A percentile compares a stretch with the other conserved stretches of the same genome.
Evolutionary conservation across 2,797 vertebrate species (phyloP).

Genomic region (Rallus crepitans): DNA sequence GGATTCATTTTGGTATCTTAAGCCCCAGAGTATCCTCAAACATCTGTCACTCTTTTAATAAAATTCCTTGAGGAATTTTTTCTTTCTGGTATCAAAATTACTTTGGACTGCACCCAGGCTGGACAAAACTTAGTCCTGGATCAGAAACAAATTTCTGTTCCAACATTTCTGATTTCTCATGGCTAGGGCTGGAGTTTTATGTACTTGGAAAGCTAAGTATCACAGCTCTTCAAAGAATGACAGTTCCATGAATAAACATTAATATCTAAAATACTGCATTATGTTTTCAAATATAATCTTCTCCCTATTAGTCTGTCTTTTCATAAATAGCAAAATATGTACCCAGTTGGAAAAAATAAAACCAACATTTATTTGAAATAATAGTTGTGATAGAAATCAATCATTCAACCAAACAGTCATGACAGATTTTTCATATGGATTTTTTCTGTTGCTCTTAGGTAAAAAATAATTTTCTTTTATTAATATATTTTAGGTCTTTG

Average conservation of each 20-base stretch:
- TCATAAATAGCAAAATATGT: accelerated
- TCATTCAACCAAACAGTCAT: no score
- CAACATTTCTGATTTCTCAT: not conserved
- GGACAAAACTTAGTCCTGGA: not conserved
- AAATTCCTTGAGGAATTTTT: not conserved
- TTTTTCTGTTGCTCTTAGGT: not conserved
- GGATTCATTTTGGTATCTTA: not conserved
- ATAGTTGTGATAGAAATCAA: not conserved
- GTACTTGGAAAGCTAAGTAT: not conserved
- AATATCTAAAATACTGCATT: not conserved
- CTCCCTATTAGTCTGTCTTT: not conserved
- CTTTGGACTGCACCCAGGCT: not conserved
- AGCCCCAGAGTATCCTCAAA: not conserved
- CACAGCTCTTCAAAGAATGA: not conserved
- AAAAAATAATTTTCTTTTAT: not conserved
- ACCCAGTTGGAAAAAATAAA: not conserved
- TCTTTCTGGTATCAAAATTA: not conserved
- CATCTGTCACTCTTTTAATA: not conserved
- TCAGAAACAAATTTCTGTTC: not conserved
- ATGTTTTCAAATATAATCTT: not conserved
- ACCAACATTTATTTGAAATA: not conserved
- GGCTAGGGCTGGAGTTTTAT: not conserved
- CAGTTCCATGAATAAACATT: not conserved
- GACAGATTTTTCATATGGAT: not conserved
- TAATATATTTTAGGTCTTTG: not conserved